Base-by-base conservation (phyloP, 2,797 vertebrate genomes). In the Lutjanus argentimaculatus region DNA sequence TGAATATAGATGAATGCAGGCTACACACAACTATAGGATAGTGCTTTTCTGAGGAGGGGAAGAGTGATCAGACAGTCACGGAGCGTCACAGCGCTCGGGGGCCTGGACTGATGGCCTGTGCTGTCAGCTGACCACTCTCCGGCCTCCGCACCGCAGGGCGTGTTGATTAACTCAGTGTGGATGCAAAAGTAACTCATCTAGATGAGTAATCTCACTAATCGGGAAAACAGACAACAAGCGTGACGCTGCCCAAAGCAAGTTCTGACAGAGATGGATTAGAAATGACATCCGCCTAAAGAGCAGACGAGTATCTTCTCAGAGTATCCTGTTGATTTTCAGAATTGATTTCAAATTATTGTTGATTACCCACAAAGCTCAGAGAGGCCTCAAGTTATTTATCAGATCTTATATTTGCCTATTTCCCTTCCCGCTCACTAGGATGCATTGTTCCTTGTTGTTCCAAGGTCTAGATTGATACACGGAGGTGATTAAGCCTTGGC, bases 1-100 rank as follows among this genome's bases (percentile, higher is more conserved):
- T 88, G 93, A 94, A 95, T 94, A 88, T 89, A 92, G 90, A 95
- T 94, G 90, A 92, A 92, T 36, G 65, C 49, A 45, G 83, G 77
- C 77, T 67, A 61, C 63, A 59, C 75, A 55, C 77, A 58, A 43
- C 79, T 89, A 68, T 46, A 86, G 66, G 75, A 77, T 14, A 40
- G 66, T n/a, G 67, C 72, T 75, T 36, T 36, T 36, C 30, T 16
- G 52, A 67, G 64, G 46, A 64, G 59, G 15, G 36, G 48, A 51
- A 56, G 72, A 36, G 43, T 15, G 80, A 76, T 89, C 65, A 56
- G 71, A 72, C 16, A 66, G 67, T 82, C 73, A 63, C 8, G 13
- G 81, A 82, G 73, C n/a, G 66, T 67, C 72, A 65, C 59, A n/a
- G 43, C 0, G 80, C 88, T 82, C 25, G 22, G 25, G 30, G 80